These are phyloP conservation scores for Asbolus verrucosus DNA, from an alignment of 1,140 invertebrate species.

Conservation along the genomic window DNA sequence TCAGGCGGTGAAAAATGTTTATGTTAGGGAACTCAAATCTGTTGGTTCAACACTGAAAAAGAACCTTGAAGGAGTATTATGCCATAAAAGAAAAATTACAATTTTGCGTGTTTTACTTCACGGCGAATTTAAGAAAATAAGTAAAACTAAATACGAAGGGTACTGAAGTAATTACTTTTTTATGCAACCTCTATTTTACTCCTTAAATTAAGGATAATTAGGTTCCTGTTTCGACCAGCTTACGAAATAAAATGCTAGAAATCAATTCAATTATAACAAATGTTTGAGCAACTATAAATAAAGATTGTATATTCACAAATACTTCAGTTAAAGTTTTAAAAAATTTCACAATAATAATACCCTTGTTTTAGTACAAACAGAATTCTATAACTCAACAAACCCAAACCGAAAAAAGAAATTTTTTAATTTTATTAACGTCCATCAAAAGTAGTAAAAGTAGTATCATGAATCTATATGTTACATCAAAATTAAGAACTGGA, in stretches of 20 bases:
- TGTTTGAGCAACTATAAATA: too few relatives aligned
- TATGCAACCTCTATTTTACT: neutral
- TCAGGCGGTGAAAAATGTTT: neutral
- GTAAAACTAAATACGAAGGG: neutral
- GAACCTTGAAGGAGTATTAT: neutral
- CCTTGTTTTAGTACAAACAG: too few relatives aligned
- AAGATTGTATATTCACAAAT: too few relatives aligned
- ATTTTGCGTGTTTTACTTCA: slow-evolving; percentile 16
- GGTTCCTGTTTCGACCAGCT: neutral
- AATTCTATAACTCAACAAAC: too few relatives aligned
- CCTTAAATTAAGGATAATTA: neutral
- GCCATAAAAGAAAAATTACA: slow-evolving; percentile 9
- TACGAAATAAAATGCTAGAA: slow-evolving; percentile 9
- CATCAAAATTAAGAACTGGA: too few relatives aligned
- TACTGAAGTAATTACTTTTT: slow-evolving; percentile 14
- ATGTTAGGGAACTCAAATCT: neutral
- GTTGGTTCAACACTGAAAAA: neutral
- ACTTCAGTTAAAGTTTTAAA: too few relatives aligned
- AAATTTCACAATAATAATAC: too few relatives aligned
- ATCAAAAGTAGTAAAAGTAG: too few relatives aligned
- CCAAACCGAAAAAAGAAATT: too few relatives aligned
- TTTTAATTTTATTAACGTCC: too few relatives aligned
- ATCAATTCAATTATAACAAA: neutral
- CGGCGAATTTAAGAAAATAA: slow-evolving; percentile 8
- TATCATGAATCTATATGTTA: too few relatives aligned